A percentile compares a stretch with the other conserved stretches of the same genome.
These are phyloP conservation scores for Peucedramus taeniatus DNA, from an alignment of 2,113 vertebrate species.

Conservation along the genomic window DNA sequence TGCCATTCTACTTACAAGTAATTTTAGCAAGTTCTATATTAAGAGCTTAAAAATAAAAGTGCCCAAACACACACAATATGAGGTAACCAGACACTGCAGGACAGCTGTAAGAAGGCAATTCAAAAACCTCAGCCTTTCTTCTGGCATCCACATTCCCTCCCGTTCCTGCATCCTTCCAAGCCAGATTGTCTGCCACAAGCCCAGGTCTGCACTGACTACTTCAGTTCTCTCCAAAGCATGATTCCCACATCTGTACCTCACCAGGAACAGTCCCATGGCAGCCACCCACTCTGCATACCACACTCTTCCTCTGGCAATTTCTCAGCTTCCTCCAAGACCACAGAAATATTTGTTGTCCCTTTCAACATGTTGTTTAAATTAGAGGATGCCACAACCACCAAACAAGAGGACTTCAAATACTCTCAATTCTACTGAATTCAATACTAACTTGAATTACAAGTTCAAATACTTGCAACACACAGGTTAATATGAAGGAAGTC, in stretches of 20 bases:
- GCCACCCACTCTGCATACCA: neutral
- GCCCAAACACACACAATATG: neutral
- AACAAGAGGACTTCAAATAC: neutral
- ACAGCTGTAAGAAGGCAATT: neutral
- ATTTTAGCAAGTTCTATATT: neutral
- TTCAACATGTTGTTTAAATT: neutral
- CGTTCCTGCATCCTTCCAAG: fast-evolving
- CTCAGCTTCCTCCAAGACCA: neutral
- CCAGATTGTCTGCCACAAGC: neutral
- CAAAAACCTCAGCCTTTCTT: neutral
- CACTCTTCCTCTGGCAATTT: neutral
- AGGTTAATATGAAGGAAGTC: neutral
- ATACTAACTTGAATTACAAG: too few relatives aligned
- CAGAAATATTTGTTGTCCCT: neutral
- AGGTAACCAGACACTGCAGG: neutral
- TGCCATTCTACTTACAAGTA: neutral
- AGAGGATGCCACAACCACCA: neutral
- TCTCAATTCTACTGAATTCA: too few relatives aligned
- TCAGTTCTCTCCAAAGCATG: neutral
- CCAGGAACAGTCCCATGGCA: neutral
- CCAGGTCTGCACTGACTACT: neutral
- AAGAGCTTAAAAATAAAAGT: neutral
- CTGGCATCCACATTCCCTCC: neutral
- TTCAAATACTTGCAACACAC: neutral
- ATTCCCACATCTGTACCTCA: neutral